Percentiles rank a stretch among this genome's conserved stretches.
phyloP scores from a whole-genome alignment of 2,888 invertebrate species.

The Drosophila neutralis region DNA sequence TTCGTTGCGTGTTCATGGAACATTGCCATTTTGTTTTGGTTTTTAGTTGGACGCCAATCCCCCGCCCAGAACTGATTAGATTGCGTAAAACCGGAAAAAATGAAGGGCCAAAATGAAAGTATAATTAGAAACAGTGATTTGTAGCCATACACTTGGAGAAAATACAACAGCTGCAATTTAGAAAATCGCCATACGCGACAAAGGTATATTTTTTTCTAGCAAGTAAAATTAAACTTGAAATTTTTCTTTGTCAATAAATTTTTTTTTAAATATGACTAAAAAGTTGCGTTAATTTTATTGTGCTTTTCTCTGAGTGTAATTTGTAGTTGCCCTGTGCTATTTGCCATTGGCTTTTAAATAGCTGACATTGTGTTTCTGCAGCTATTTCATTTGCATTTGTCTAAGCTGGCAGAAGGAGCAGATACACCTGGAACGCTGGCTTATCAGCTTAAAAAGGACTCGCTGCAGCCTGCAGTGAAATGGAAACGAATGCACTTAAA shows the following conservation, averaged over 20 bases:
- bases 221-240: background rate
- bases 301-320: background rate
- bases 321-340: conserved; percentile 4
- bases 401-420: conserved; percentile 12
- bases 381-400: conserved; percentile 59
- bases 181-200: background rate
- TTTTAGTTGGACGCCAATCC: conserved; percentile 2
- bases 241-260: background rate
- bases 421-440: conserved; percentile 20
- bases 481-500: conserved; percentile 43
- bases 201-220: no score
- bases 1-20: conserved; percentile 47
- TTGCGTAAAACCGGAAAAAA: conserved; percentile 34
- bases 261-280: background rate
- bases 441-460: conserved; percentile 50
- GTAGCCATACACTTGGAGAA: conserved; percentile 39
- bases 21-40: conserved; percentile 42
- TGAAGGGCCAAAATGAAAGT: conserved; percentile 47
- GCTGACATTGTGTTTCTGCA: conserved; percentile 47
- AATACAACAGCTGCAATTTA: background rate
- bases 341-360: conserved; percentile 29
- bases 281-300: background rate
- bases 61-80: conserved; percentile 48
- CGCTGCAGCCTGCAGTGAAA: conserved; percentile 31
- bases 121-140: conserved; percentile 81